Conservation (phyloP, 2,888 invertebrate genomes). For the Helobdella robusta region DNA sequence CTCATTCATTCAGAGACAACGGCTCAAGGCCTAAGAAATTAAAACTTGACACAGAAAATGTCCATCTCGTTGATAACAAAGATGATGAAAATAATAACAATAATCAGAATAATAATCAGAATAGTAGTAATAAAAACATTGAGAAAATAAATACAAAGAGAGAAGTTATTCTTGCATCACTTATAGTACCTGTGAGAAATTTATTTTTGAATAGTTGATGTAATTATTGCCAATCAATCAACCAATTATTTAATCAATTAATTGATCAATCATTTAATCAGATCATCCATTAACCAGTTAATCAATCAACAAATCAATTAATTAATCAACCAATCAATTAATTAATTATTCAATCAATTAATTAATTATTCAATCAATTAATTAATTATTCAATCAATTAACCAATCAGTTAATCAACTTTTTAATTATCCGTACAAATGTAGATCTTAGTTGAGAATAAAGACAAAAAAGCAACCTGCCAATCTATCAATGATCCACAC, state of each 20-base stretch:
- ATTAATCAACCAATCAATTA: neutral
- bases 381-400: neutral
- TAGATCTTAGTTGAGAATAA: slow-evolving; percentile 30
- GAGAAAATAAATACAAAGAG: no score
- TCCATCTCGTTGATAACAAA: neutral
- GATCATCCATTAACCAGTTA: no score
- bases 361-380: no score
- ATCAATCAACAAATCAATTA: no score
- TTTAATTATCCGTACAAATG: neutral
- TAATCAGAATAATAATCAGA: neutral
- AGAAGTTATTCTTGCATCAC: no score
- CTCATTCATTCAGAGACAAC: no score
- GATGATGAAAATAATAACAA: neutral
- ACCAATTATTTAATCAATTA: neutral
- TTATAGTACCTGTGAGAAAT: slow-evolving; percentile 12
- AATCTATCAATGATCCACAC: slow-evolving; percentile 36
- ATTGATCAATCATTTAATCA: no score
- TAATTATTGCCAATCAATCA: neutral
- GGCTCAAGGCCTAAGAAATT: no score
- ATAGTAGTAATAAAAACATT: slow-evolving; percentile 2
- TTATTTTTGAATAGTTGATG: neutral
- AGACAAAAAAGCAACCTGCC: slow-evolving; percentile 34
- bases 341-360: neutral
- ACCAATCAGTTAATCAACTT: neutral
- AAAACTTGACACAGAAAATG: no score